Percentiles rank a stretch among this genome's conserved stretches.
phyloP scores from a whole-genome alignment of 1,140 invertebrate genomes.

The Pachypsylla venusta region DNA sequence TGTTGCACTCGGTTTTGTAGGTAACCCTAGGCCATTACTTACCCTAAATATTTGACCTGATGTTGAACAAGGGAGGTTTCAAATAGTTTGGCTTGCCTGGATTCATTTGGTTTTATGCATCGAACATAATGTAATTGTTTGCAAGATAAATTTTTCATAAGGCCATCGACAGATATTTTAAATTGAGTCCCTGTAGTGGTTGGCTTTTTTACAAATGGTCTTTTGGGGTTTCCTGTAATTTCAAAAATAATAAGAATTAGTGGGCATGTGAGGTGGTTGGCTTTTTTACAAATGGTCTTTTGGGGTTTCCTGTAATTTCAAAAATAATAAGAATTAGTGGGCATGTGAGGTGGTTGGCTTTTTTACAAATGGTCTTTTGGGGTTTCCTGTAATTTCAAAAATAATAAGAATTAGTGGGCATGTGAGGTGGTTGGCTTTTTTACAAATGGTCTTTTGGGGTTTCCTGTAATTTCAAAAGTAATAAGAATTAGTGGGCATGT shows the following conservation, averaged over 20 bases:
- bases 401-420: no score
- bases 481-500: no score
- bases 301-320: no score
- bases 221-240: constrained; percentile 32
- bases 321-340: no score
- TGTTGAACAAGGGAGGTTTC: constrained; percentile 46
- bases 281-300: background rate
- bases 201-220: constrained; percentile 38
- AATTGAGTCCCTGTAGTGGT: constrained; percentile 61
- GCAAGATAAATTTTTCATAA: constrained; percentile 53
- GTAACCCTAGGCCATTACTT: constrained; percentile 25
- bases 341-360: no score
- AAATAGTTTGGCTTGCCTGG: constrained; percentile 55
- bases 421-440: no score
- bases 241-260: constrained; percentile 12
- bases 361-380: no score
- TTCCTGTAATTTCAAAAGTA: no score
- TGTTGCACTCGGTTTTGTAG: constrained; percentile 35
- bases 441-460: no score
- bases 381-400: no score
- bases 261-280: background rate
- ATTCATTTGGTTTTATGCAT: constrained; percentile 67
- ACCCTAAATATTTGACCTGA: constrained; percentile 45
- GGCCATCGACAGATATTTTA: constrained; percentile 49
- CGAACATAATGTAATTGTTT: constrained; percentile 59